phyloP scores from a whole-genome alignment of 1,140 invertebrate species.

The Bombus polaris region DNA sequence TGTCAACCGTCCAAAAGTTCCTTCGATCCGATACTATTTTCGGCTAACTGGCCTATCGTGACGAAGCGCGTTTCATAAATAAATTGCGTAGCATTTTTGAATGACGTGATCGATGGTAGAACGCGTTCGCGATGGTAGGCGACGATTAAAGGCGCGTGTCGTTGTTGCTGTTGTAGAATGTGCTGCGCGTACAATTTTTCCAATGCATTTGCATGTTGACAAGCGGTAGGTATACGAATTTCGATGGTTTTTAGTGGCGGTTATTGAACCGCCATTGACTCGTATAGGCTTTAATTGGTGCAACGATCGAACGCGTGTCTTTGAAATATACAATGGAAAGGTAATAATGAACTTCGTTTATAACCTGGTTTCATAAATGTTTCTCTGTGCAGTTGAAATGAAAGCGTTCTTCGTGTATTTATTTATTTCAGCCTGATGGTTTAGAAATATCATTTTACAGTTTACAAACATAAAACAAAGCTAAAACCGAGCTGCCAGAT shows the following conservation, averaged over 20 bases:
- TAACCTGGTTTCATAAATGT: not conserved
- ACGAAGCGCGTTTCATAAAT: not conserved
- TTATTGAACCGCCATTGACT: not conserved
- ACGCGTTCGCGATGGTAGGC: not conserved
- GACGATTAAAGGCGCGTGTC: not conserved
- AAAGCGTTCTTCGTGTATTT: not conserved
- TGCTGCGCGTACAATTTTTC: not conserved
- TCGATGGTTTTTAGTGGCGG: not conserved
- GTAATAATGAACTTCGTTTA: not conserved
- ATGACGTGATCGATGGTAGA: not conserved
- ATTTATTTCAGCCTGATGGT: too few relatives aligned
- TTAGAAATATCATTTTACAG: too few relatives aligned
- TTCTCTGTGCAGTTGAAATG: not conserved
- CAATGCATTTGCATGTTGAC: not conserved
- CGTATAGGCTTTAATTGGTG: not conserved
- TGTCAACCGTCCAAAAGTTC: not conserved
- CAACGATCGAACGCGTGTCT: not conserved
- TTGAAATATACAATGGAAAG: not conserved
- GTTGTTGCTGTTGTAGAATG: too few relatives aligned
- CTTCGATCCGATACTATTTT: not conserved
- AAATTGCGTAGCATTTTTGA: not conserved
- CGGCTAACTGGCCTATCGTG: not conserved
- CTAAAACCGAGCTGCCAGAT: too few relatives aligned
- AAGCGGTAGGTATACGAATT: not conserved
- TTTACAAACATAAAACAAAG: too few relatives aligned